Conservation (phyloP, 2,113 vertebrate genomes). For the Tiliqua scincoides region DNA sequence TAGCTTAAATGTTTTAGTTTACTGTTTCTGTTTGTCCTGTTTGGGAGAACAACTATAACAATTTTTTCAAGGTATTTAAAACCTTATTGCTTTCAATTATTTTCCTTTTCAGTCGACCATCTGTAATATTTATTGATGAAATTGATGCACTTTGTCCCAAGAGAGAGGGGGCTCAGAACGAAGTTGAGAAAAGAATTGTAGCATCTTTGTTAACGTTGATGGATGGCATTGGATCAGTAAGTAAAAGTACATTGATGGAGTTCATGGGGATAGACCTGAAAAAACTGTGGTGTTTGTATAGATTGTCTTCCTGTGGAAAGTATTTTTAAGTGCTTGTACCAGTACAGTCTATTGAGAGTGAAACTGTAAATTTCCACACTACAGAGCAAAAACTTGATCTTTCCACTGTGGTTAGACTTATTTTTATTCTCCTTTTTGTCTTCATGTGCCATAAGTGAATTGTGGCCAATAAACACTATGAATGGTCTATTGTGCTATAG, state of each 20-base stretch:
- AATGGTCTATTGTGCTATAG: background rate
- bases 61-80: too few species aligned
- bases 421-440: background rate
- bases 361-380: background rate
- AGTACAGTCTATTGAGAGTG: background rate
- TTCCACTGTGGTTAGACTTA: background rate
- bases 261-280: background rate
- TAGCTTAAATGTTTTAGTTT: rapidly evolving
- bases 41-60: background rate
- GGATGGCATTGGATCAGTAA: conserved; percentile 96
- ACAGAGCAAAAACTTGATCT: background rate
- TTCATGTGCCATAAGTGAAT: background rate
- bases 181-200: conserved; percentile 95
- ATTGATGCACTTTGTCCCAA: conserved; percentile 94
- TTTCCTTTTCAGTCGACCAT: conserved; percentile 78
- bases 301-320: background rate
- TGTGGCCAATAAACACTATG: background rate
- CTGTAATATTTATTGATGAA: conserved; percentile 97
- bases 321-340: background rate
- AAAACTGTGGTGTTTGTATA: background rate
- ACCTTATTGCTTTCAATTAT: background rate
- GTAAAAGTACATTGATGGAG: conserved; percentile 39
- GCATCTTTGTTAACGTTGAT: conserved; percentile 94
- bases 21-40: too few species aligned
- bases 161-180: conserved; percentile 92